Conservation (phyloP, 30 jellyfish, hydroid and myxozoan genomes). For the Chrysaora quinquecirrha region DNA sequence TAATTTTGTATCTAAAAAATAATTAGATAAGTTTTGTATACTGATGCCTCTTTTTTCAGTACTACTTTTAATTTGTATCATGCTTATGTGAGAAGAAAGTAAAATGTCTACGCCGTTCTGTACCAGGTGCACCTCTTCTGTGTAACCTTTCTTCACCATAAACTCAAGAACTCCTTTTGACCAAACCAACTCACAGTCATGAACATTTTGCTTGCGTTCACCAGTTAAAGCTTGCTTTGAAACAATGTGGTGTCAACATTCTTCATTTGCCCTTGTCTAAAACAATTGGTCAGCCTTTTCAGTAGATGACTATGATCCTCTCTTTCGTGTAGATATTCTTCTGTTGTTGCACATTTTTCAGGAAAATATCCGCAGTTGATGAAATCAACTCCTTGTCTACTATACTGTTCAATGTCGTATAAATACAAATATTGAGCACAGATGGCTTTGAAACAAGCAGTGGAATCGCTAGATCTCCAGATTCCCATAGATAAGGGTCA, state of each 20-base stretch:
- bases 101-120: no score
- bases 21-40: no score
- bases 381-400: not conserved
- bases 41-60: no score
- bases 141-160: not conserved
- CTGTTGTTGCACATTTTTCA: not conserved
- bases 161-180: not conserved
- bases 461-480: not conserved
- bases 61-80: no score
- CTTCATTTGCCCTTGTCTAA: not conserved
- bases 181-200: not conserved
- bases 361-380: not conserved
- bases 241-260: not conserved
- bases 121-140: no score
- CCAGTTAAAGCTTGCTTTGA: not conserved
- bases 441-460: not conserved
- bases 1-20: no score
- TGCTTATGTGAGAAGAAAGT: no score
- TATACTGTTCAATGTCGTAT: not conserved
- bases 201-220: not conserved
- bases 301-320: not conserved
- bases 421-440: not conserved
- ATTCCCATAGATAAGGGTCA: not conserved
- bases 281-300: not conserved
- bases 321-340: not conserved